Base-by-base conservation (phyloP, 1,140 invertebrate genomes). In the Aphelinus certus region DNA sequence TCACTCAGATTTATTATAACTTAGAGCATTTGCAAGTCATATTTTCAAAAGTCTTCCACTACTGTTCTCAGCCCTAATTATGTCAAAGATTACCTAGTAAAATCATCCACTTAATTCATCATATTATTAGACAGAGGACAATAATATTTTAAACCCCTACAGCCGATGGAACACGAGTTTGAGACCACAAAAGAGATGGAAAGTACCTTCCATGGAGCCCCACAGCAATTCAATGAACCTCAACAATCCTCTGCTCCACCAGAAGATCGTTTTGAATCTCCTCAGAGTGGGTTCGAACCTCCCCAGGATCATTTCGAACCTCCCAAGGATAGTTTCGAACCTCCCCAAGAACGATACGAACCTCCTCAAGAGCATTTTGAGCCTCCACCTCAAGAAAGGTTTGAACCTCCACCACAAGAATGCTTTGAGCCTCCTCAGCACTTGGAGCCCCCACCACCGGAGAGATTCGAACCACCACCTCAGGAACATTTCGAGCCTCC, bases 211-310 rank as follows among this genome's bases (percentile, higher is more conserved):
- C 26, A 26, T 26, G 26, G 26, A 26, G 26, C 26, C 26, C 26
- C 26, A 26, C 26, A 26, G 26, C 26, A 26, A 26, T 26, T 26
- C 26, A 26, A 26, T 26, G 26, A 26, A 26, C 26, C 26, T 26
- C 26, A 26, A 53, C 26, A 26, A 26, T 26, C 26, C 57, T 26
- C 3, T 60, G 7, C 7, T 45, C 55, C 45, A 47, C 10, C 61
- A 3, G 6, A 46, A 6, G 66, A 69, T 45, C n/a, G 9, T n/a
- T 49, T 48, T 47, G 53, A 70, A 51, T 49, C 43, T 43, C 70
- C 75, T 1, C 66, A 80, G 62, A 70, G 79, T 7, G 75, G 66
- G 1, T 77, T 76, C 66, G 73, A 77, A 3, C 10, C 57, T 45
- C 68, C 73, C 3, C 51, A 53, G 51, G 51, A 53, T 4, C 51